Conservation (phyloP, 1,140 invertebrate species). For the Steinernema khuongi region DNA sequence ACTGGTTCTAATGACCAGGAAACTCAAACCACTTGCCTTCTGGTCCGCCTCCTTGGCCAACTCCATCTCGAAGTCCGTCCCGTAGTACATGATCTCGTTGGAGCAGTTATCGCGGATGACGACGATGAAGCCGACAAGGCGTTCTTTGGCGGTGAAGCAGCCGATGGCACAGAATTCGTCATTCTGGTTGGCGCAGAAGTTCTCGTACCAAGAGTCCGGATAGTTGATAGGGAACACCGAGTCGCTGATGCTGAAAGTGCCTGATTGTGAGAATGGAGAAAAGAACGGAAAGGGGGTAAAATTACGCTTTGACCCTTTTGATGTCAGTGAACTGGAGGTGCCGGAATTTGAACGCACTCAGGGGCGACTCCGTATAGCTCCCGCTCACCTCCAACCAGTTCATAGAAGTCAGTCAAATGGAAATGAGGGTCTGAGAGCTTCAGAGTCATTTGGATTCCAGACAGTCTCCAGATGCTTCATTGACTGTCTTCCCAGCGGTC, state of each 20-base stretch:
- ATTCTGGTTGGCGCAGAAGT: not conserved
- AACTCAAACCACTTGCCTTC: not conserved
- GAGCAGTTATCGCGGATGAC: not conserved
- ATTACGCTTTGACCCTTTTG: not conserved
- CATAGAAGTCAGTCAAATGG: too few species aligned
- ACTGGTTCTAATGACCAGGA: not conserved
- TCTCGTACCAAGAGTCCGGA: not conserved
- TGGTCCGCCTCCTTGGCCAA: not conserved
- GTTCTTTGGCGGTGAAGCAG: not conserved
- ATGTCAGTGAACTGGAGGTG: not conserved
- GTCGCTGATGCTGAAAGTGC: not conserved
- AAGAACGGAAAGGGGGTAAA: not conserved
- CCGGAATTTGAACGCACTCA: too few species aligned
- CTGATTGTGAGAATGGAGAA: not conserved
- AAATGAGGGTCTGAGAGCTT: too few species aligned
- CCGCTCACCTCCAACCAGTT: too few species aligned
- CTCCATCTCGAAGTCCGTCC: not conserved
- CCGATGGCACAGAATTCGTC: conserved; percentile 8
- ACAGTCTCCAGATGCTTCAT: too few species aligned
- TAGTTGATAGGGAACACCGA: not conserved
- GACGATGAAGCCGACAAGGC: not conserved
- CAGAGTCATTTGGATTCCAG: too few species aligned
- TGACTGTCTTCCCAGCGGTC: too few species aligned
- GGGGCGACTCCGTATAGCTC: too few species aligned
- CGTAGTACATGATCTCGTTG: not conserved